A percentile compares a stretch with the other conserved stretches of the same genome.
phyloP scores from a whole-genome alignment of 2,113 vertebrate genomes.

The Anarrhichthys ocellatus region DNA sequence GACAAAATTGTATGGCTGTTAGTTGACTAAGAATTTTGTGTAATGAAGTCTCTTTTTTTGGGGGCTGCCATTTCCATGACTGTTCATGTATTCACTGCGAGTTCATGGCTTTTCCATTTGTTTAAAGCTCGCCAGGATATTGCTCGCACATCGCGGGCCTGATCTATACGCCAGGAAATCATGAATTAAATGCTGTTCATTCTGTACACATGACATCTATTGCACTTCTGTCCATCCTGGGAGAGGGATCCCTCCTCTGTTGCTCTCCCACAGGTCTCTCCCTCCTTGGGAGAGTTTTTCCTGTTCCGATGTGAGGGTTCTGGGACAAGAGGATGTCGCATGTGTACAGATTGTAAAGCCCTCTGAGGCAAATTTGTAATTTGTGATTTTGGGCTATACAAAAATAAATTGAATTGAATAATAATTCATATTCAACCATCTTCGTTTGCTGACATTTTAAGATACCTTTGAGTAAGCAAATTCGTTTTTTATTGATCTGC shows the following conservation, averaged over 20 bases:
- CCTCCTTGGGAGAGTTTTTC: too few species aligned
- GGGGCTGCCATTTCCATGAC: neutral
- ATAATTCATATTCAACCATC: neutral
- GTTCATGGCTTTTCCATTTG: constrained; percentile 13
- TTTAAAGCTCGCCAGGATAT: neutral
- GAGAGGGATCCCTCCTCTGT: too few species aligned
- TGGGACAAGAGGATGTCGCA: too few species aligned
- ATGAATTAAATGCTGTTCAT: neutral
- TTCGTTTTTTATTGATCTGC: neutral
- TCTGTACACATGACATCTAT: too few species aligned
- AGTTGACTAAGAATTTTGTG: neutral
- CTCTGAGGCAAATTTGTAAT: too few species aligned
- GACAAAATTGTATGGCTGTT: neutral
- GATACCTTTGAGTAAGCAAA: neutral
- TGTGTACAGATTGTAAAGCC: too few species aligned
- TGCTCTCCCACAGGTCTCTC: too few species aligned
- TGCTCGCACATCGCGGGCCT: neutral
- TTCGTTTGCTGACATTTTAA: neutral
- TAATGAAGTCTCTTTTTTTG: too few species aligned
- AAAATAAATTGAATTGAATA: too few species aligned
- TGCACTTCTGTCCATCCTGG: too few species aligned
- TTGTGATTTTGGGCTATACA: too few species aligned
- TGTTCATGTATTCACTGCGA: constrained; percentile 19
- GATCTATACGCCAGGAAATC: neutral
- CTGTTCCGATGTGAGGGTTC: too few species aligned